A percentile compares a stretch with the other conserved stretches of the same genome.
phyloP scores from a whole-genome alignment of 35 echinoderm and acorn worm species.

The Lytechinus variegatus region DNA sequence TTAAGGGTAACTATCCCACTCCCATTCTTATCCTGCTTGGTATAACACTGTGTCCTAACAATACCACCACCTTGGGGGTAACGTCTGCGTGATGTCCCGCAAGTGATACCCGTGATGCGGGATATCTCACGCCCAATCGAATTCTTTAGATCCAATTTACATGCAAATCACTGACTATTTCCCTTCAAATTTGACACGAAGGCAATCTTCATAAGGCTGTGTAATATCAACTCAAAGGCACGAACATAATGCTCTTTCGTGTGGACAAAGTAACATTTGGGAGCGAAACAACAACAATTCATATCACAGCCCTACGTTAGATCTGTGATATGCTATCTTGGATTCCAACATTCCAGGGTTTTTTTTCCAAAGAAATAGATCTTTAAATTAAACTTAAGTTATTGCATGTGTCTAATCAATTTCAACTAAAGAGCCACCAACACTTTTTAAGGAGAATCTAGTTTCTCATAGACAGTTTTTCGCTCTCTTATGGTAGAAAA shows the following conservation, averaged over 20 bases:
- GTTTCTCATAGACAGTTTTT: not conserved
- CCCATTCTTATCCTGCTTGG: not conserved
- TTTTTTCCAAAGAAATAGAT: too few relatives aligned
- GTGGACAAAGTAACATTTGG: not conserved
- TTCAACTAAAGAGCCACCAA: too few relatives aligned
- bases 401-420: too few relatives aligned
- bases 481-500: not conserved
- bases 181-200: not conserved
- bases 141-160: conserved; percentile 6
- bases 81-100: not conserved
- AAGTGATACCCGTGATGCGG: not conserved
- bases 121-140: not conserved
- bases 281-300: not conserved
- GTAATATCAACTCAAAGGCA: not conserved
- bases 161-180: not conserved
- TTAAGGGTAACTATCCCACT: too few relatives aligned
- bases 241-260: not conserved
- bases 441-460: too few relatives aligned
- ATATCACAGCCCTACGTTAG: not conserved
- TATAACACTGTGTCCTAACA: not conserved
- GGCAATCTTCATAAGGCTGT: not conserved
- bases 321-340: not conserved
- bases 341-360: not conserved
- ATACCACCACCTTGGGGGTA: not conserved
- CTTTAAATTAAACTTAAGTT: too few relatives aligned